phyloP scores from a whole-genome alignment of 2,113 vertebrate genomes.

The Agapornis roseicollis region DNA sequence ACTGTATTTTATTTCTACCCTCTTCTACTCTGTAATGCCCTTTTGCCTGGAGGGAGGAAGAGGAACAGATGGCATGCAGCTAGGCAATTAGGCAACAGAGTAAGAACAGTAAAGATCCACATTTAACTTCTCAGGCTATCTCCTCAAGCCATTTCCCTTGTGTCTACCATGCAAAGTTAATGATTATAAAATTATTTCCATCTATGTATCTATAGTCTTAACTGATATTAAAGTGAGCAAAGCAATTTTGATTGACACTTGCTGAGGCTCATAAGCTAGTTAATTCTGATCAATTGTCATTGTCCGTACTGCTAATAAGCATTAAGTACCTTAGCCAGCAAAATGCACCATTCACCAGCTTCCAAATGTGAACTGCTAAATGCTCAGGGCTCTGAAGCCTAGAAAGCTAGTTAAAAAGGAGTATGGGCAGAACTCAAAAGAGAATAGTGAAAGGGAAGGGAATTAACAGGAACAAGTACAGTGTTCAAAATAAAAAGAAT shows the following conservation, averaged over 20 bases:
- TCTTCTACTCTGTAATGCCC: constrained; percentile 1
- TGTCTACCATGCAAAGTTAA: not conserved
- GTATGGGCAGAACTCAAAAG: not conserved
- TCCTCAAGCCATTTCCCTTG: constrained; percentile 20
- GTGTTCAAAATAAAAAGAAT: constrained; percentile 34
- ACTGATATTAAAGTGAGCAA: not conserved
- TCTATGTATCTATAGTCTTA: not conserved
- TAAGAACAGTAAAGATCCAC: constrained; percentile 9
- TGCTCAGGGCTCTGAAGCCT: not conserved
- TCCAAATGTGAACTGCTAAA: not conserved
- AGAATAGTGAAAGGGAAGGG: not conserved
- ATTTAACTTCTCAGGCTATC: constrained; percentile 21
- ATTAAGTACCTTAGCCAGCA: not conserved
- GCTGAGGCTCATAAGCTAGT: not conserved
- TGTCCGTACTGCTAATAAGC: not conserved
- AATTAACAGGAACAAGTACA: constrained; percentile 39
- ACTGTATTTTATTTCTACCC: not conserved
- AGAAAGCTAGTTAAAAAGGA: not conserved
- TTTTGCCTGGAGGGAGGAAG: constrained; percentile 40
- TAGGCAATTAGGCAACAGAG: constrained; percentile 22
- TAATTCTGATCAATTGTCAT: not conserved
- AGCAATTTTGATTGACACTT: constrained; percentile 6
- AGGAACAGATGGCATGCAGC: constrained; percentile 28
- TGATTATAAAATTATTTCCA: constrained; percentile 2
- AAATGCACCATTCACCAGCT: not conserved